Conservation (phyloP, 92 coral and sea anemone species). For the Montipora capitata region DNA sequence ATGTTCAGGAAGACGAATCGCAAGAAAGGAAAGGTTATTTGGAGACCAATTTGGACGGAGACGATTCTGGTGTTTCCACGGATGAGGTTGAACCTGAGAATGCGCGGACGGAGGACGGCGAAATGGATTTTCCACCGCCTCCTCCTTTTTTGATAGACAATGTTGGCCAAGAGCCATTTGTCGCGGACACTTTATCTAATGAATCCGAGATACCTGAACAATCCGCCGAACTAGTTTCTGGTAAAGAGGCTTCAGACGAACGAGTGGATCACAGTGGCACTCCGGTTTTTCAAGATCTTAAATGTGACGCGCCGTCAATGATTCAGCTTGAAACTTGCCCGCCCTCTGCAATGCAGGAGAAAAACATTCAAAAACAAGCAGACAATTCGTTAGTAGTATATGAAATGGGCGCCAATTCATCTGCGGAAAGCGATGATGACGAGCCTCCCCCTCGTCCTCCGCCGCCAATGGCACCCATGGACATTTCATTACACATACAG, state of each 20-base stretch:
- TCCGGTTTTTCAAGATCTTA: not conserved
- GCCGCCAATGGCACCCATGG: slow-evolving; percentile 42
- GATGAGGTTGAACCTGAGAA: slow-evolving; percentile 49
- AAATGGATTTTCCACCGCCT: slow-evolving; percentile 27
- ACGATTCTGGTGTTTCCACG: slow-evolving; percentile 57
- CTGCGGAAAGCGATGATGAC: slow-evolving; percentile 28
- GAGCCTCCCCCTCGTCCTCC: slow-evolving; percentile 63
- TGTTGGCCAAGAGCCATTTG: slow-evolving; percentile 14
- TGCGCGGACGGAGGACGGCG: slow-evolving; percentile 28
- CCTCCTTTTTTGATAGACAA: not conserved
- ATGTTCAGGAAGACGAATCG: slow-evolving; percentile 1
- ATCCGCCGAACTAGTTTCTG: not conserved
- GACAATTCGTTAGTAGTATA: slow-evolving; percentile 1
- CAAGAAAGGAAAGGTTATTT: slow-evolving; percentile 51
- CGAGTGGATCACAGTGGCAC: not conserved
- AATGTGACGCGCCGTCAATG: not conserved
- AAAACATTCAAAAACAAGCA: not conserved
- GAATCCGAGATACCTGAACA: slow-evolving; percentile 40
- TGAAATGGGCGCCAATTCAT: not conserved
- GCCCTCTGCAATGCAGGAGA: not conserved
- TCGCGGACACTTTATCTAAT: slow-evolving; percentile 31
- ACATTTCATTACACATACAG: slow-evolving; percentile 1
- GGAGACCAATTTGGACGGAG: slow-evolving; percentile 76
- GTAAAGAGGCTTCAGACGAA: not conserved
- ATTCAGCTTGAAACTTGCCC: not conserved